phyloP scores from a whole-genome alignment of 2,797 vertebrate species.

The Myotis findleyi region DNA sequence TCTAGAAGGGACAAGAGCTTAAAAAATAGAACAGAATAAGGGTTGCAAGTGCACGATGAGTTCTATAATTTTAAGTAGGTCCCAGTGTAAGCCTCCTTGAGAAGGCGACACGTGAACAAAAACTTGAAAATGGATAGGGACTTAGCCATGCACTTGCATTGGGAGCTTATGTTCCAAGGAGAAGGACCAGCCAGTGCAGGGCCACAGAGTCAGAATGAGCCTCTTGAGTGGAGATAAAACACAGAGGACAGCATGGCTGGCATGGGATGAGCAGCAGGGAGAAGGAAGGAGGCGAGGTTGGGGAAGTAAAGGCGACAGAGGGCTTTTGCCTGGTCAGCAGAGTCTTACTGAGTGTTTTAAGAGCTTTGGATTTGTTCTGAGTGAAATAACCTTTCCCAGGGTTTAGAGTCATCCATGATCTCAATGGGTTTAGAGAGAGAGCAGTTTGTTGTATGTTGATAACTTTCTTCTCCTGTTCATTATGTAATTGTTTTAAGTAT shows the following conservation, averaged over 20 bases:
- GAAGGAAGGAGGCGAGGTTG: background rate
- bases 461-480: background rate
- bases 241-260: background rate
- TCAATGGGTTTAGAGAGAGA: background rate
- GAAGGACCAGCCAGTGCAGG: background rate
- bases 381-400: background rate
- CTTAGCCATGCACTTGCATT: background rate
- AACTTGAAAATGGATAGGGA: background rate
- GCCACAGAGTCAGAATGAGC: background rate
- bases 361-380: background rate
- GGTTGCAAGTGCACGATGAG: background rate
- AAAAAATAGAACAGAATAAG: background rate
- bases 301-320: background rate
- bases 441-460: background rate
- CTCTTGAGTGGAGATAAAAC: background rate
- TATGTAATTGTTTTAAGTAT: background rate
- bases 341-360: background rate
- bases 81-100: background rate
- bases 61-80: background rate
- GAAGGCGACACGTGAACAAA: background rate
- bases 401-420: background rate
- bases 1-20: background rate
- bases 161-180: background rate
- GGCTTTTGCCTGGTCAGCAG: background rate
- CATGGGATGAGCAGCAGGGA: background rate